Evolutionary conservation across 1,140 invertebrate species (phyloP), one percentile per base, ranked within the genome.

Genomic region (Drosophila burlai): DNA sequence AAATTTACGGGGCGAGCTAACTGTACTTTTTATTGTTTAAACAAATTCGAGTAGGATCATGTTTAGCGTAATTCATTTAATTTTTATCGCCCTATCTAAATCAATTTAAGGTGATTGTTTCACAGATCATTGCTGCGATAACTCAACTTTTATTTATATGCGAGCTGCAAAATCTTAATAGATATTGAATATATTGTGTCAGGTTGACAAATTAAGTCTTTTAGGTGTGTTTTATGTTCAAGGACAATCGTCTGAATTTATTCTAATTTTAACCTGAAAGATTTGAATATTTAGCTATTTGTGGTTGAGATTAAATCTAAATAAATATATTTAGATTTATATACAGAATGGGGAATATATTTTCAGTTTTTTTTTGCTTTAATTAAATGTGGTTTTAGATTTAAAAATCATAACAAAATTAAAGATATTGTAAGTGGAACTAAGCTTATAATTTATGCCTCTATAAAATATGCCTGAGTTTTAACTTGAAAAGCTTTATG

Each of bases 21-120:
- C 69, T 73, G 69, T 61, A 50, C 68, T 29, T 73, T 50, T 72
- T 45, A 40, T 60, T 40, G 54, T 62, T 65, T 65, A 8, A 67
- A 40, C 66, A 42, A 68, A 67, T 31, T 50, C 16, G 66, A 67
- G 9, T 43, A 16, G 24, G 5, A 50, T 42, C 66, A 26, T 59
- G 68, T 42, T 49, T 55, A 8, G 57, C 18, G n/a, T 7, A 72
- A 49, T 72, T 50, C 16, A 72, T 58, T 42, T 42, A 31, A 40
- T 42, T 58, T 49, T 59, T 46, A 34, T 50, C 31, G 3, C 13
- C 10, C 43, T 29, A 60, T 59, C 45, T 36, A 16, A 73, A 67
- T 67, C 67, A 67, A 67, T 67, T 71, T 55, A 71, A 71, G 67
- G 67, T 55, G 63, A 71, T 55, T 71, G 63, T 67, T 75, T 75